These are phyloP conservation scores for Myotis daubentonii DNA, from an alignment of 2,797 vertebrate genomes.

Conservation along the genomic window DNA sequence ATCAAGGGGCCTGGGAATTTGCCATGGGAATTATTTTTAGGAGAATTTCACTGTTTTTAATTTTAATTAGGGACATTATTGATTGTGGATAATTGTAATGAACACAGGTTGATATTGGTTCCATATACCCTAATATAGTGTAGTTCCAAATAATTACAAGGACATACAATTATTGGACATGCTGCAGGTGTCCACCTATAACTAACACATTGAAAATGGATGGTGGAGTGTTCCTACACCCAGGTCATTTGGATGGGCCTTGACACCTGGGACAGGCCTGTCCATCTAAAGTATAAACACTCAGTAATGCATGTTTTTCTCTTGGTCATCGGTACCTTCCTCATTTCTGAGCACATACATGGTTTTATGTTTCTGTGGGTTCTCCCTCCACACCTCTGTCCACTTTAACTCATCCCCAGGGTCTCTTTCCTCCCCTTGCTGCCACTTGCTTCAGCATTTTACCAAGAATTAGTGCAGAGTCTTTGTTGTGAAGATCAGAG, in stretches of 20 bases:
- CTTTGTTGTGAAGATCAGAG: neutral
- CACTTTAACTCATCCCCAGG: neutral
- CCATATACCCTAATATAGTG: neutral
- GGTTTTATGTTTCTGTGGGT: neutral
- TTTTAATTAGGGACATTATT: slow-evolving; percentile 56
- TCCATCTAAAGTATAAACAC: too few relatives aligned
- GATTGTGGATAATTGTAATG: slow-evolving; percentile 57
- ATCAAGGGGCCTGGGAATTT: neutral
- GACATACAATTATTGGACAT: neutral
- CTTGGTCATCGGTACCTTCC: neutral
- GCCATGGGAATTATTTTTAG: neutral
- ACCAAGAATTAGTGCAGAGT: neutral
- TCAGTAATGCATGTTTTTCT: neutral
- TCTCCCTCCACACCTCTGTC: too few relatives aligned
- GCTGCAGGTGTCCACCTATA: neutral
- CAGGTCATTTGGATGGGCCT: neutral
- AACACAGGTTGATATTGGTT: slow-evolving; percentile 35
- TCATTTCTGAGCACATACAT: neutral
- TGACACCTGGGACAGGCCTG: neutral
- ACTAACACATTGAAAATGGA: neutral
- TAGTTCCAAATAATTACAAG: slow-evolving; percentile 53
- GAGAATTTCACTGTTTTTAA: slow-evolving; percentile 35
- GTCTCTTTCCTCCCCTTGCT: too few relatives aligned
- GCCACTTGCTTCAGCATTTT: neutral
- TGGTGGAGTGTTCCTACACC: neutral